Evolutionary conservation across 2,888 invertebrate genomes (phyloP).

Genomic region (Fissipunctia ypsillon): DNA sequence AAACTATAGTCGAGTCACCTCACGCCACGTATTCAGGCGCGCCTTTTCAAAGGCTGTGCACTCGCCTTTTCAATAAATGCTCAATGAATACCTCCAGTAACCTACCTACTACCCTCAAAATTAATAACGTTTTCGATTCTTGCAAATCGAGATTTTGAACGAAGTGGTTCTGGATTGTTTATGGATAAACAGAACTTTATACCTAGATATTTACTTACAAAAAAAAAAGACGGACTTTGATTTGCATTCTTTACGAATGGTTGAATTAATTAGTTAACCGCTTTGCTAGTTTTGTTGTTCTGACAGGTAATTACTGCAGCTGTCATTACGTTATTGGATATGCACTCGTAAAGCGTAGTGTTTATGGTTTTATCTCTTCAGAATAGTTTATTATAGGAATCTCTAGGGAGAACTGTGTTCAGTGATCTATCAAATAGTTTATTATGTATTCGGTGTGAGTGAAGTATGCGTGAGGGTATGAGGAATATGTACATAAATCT

Average conservation of each 20-base stretch:
- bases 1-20: slow-evolving; percentile 68
- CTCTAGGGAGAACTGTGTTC: too few species aligned
- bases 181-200: slow-evolving; percentile 8
- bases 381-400: not conserved
- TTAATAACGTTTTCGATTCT: slow-evolving; percentile 77
- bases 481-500: not conserved
- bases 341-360: not conserved
- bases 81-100: slow-evolving; percentile 76
- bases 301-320: slow-evolving; percentile 3
- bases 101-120: slow-evolving; percentile 74
- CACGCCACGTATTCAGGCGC: slow-evolving; percentile 74
- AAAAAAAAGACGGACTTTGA: not conserved
- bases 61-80: slow-evolving; percentile 83
- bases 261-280: not conserved
- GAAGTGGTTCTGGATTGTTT: slow-evolving; percentile 10
- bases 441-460: not conserved
- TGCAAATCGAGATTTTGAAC: slow-evolving; percentile 37
- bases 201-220: not conserved
- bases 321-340: not conserved
- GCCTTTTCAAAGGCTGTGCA: slow-evolving; percentile 80
- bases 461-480: not conserved
- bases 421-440: not conserved
- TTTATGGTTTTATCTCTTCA: not conserved
- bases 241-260: not conserved
- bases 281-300: not conserved